Percentiles rank a stretch among this genome's conserved stretches.
Evolutionary conservation across 2,797 vertebrate species (phyloP).

Genomic region (Molossus alvarezi): DNA sequence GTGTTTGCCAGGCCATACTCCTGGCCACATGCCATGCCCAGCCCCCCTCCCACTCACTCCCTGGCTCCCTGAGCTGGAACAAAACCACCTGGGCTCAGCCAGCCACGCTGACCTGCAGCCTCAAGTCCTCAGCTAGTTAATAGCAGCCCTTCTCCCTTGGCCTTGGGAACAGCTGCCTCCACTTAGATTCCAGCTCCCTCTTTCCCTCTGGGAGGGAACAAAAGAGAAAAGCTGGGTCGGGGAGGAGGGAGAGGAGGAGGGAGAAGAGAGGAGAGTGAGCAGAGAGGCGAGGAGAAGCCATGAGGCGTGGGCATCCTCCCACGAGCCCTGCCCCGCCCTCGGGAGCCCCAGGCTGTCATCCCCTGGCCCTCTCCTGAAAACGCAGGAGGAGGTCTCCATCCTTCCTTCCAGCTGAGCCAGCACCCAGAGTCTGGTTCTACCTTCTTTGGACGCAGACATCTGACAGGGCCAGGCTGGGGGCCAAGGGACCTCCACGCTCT

Average conservation of each 20-base stretch:
- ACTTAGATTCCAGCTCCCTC: slow-evolving; percentile 10
- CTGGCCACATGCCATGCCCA: neutral
- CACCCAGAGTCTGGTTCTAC: neutral
- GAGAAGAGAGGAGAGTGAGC: neutral
- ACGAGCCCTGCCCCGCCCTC: neutral
- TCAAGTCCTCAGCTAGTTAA: slow-evolving; percentile 48
- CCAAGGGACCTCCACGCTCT: neutral
- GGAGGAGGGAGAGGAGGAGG: neutral
- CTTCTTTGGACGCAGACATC: neutral
- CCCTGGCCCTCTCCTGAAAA: neutral
- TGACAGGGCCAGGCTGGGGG: neutral
- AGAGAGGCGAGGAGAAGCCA: neutral
- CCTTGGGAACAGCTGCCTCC: slow-evolving; percentile 79
- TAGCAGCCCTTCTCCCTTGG: neutral
- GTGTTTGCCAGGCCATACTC: neutral
- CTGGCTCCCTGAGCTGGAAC: slow-evolving; percentile 48
- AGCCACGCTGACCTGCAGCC: neutral
- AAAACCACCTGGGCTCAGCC: slow-evolving; percentile 58
- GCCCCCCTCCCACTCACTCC: neutral
- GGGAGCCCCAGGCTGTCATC: neutral
- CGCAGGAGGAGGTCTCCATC: neutral
- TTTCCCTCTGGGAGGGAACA: slow-evolving; percentile 33
- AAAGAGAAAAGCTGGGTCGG: slow-evolving; percentile 8
- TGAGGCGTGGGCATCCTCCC: neutral
- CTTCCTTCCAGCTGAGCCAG: neutral